These are phyloP conservation scores for Philaethria dido DNA, from an alignment of 2,888 invertebrate genomes.

Conservation along the genomic window DNA sequence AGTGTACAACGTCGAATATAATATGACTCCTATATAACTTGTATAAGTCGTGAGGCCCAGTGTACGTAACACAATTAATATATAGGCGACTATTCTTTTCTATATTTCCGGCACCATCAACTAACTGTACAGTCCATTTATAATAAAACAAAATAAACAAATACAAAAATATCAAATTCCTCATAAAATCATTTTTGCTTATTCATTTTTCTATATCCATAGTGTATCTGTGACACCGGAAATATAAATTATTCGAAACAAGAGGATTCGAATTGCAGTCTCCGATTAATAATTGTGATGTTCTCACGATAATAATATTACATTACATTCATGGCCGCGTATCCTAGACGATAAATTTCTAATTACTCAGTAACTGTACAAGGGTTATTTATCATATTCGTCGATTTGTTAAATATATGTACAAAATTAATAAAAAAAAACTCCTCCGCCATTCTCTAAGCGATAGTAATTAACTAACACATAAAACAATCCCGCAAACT, in stretches of 20 bases:
- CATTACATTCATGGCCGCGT: constrained; percentile 72
- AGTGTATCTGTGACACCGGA: constrained; percentile 10
- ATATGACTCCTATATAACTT: constrained; percentile 7
- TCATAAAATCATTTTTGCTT: constrained; percentile 8
- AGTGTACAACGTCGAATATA: constrained; percentile 20
- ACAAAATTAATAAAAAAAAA: constrained; percentile 58
- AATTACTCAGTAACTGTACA: constrained; percentile 75
- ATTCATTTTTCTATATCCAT: constrained; percentile 5
- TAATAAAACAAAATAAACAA: constrained; percentile 50
- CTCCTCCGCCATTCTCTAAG: constrained; percentile 48
- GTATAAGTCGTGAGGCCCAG: constrained; percentile 34
- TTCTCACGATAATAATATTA: constrained; percentile 60
- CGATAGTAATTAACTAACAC: constrained; percentile 37
- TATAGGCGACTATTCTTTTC: constrained; percentile 12
- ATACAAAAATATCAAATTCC: constrained; percentile 22
- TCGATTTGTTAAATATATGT: constrained; percentile 70
- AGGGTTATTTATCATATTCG: constrained; percentile 58
- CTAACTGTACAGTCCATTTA: constrained; percentile 36
- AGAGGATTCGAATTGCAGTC: constrained; percentile 51
- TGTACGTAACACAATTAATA: constrained; percentile 40
- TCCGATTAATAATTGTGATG: constrained; percentile 70
- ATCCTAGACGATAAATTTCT: constrained; percentile 62
- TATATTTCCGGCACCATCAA: constrained; percentile 14
- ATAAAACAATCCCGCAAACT: constrained; percentile 27
- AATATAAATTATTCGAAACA: constrained; percentile 14